Evolutionary conservation across 2,797 vertebrate species (phyloP).

Genomic region (Halcyon smyrnensis): DNA sequence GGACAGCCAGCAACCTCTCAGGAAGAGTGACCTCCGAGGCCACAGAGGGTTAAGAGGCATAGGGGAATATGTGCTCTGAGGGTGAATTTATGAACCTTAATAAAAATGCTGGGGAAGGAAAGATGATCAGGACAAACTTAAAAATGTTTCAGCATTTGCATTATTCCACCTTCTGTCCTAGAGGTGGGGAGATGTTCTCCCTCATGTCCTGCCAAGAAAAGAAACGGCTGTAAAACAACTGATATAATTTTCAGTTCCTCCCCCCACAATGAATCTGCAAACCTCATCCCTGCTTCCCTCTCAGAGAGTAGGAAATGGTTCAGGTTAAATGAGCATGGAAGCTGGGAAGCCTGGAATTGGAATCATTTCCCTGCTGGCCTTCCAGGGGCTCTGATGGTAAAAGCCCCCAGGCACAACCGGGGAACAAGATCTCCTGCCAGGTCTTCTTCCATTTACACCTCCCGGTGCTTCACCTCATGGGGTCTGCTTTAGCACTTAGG

Average conservation of each 20-base stretch:
- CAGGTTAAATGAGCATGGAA: slow-evolving; percentile 78
- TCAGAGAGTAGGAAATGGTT: slow-evolving; percentile 76
- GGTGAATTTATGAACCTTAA: neutral
- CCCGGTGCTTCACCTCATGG: neutral
- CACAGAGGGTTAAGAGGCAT: neutral
- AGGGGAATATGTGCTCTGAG: neutral
- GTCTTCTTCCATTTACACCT: neutral
- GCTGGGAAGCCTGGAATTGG: slow-evolving; percentile 62
- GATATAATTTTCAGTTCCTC: slow-evolving; percentile 58
- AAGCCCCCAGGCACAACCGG: slow-evolving; percentile 23
- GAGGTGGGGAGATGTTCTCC: neutral
- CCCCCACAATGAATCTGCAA: slow-evolving; percentile 70
- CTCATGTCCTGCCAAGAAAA: slow-evolving; percentile 51
- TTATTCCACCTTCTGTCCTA: slow-evolving; percentile 20
- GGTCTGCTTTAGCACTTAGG: slow-evolving; percentile 58
- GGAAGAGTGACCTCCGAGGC: neutral
- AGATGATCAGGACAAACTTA: slow-evolving; percentile 4
- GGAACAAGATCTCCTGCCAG: slow-evolving; percentile 13
- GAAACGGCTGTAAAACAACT: slow-evolving; percentile 62
- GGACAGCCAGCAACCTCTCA: neutral
- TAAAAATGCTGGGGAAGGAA: slow-evolving; percentile 16
- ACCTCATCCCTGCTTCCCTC: slow-evolving; percentile 74
- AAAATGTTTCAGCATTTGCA: neutral
- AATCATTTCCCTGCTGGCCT: slow-evolving; percentile 22
- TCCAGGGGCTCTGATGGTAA: neutral